Percentiles rank a stretch among this genome's conserved stretches.
These are phyloP conservation scores for Typhlomys cinereus DNA, from an alignment of 2,113 vertebrate species.

Conservation along the genomic window DNA sequence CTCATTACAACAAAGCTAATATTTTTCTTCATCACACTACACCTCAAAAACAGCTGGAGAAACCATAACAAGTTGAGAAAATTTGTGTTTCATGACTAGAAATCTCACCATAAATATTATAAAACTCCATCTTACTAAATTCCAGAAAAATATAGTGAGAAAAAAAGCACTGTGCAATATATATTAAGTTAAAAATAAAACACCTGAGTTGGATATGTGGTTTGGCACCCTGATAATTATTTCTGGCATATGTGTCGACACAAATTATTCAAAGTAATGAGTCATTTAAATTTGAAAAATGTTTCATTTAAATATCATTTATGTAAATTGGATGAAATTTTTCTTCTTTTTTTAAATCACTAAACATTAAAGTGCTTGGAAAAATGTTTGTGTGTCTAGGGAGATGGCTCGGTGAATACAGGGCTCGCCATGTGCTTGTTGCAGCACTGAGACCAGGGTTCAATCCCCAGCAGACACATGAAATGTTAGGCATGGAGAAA, in stretches of 20 bases:
- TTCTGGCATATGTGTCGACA: slow-evolving; percentile 12
- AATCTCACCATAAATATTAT: slow-evolving; percentile 63
- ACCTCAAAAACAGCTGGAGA: slow-evolving; percentile 47
- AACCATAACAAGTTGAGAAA: slow-evolving; percentile 44
- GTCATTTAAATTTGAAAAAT: slow-evolving; percentile 4
- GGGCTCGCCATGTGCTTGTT: not conserved
- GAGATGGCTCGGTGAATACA: not conserved
- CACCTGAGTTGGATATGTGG: slow-evolving; percentile 23
- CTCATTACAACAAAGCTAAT: slow-evolving; percentile 29
- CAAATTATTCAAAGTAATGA: slow-evolving; percentile 47
- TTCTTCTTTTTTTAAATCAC: too few relatives aligned
- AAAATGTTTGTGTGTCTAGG: not conserved
- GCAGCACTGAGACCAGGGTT: not conserved
- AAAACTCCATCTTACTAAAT: slow-evolving; percentile 65
- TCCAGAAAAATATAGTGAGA: slow-evolving; percentile 11
- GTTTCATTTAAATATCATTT: slow-evolving; percentile 6
- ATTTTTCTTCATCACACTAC: slow-evolving; percentile 48
- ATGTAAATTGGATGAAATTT: slow-evolving; percentile 7
- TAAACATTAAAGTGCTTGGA: not conserved
- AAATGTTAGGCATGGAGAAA: not conserved
- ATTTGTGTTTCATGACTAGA: slow-evolving; percentile 53
- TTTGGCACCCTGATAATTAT: slow-evolving; percentile 57
- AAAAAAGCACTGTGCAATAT: not conserved
- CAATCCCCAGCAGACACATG: not conserved
- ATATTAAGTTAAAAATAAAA: slow-evolving; percentile 44